Evolutionary conservation across 1,140 invertebrate genomes (phyloP).

Genomic region (Eueides isabella): DNA sequence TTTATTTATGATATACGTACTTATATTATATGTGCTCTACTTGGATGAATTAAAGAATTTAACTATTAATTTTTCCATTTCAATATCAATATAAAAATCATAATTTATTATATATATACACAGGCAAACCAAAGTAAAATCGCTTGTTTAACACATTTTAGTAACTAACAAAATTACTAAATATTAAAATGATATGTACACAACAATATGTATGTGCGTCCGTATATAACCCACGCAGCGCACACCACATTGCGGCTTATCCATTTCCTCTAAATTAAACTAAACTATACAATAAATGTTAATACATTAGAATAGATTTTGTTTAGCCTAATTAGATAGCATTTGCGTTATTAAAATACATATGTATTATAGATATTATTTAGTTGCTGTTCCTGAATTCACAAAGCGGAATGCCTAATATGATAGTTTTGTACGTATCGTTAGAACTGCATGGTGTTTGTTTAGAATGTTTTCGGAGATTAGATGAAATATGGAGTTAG

Average conservation of each 20-base stretch:
- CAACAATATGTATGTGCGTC: neutral
- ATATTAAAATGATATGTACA: neutral
- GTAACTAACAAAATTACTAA: neutral
- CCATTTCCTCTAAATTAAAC: conserved; percentile 66
- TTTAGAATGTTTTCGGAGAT: neutral
- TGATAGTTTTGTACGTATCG: neutral
- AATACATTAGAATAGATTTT: conserved; percentile 46
- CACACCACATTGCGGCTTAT: conserved; percentile 59
- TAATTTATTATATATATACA: no score
- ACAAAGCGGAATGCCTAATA: conserved; percentile 10
- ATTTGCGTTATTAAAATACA: conserved; percentile 24
- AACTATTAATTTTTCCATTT: no score
- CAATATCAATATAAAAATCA: no score
- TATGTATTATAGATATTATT: conserved; percentile 18
- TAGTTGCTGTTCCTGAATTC: neutral
- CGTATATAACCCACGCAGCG: conserved; percentile 3
- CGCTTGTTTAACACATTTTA: no score
- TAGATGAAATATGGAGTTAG: neutral
- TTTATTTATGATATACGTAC: no score
- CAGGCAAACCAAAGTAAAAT: no score
- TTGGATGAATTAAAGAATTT: no score
- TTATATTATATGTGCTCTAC: no score
- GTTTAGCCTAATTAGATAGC: conserved; percentile 44
- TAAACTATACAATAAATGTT: conserved; percentile 54
- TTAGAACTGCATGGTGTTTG: conserved; percentile 12